These are phyloP conservation scores for Pristis pectinata DNA, from an alignment of 2,797 vertebrate genomes.

Conservation along the genomic window DNA sequence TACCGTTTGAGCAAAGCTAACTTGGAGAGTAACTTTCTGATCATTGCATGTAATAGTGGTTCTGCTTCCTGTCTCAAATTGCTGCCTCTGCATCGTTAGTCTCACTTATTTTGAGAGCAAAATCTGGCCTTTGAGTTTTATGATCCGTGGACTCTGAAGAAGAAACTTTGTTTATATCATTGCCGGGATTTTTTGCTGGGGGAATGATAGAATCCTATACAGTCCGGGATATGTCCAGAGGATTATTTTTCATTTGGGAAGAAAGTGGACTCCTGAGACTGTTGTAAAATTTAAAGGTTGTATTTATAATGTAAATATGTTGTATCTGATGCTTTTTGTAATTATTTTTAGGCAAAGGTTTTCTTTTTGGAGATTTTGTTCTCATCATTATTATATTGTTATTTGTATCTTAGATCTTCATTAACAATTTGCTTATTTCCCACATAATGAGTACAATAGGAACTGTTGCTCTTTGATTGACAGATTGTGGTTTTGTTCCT, in stretches of 20 bases:
- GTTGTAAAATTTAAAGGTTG: slow-evolving; percentile 15
- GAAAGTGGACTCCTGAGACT: neutral
- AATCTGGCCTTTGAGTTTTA: neutral
- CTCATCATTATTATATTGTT: neutral
- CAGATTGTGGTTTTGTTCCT: slow-evolving; percentile 1
- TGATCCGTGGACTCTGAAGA: neutral
- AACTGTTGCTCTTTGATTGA: slow-evolving; percentile 17
- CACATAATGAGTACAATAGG: neutral
- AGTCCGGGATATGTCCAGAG: neutral
- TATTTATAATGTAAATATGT: neutral
- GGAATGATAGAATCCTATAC: neutral
- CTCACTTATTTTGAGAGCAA: neutral
- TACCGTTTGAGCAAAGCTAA: neutral
- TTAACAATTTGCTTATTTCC: neutral
- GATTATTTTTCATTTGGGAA: slow-evolving; percentile 24
- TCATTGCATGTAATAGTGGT: neutral
- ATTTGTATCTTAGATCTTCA: neutral
- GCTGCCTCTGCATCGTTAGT: neutral
- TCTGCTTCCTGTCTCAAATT: neutral
- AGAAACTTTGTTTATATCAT: slow-evolving; percentile 47
- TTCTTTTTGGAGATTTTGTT: neutral
- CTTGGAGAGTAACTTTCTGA: neutral
- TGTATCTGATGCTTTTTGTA: neutral
- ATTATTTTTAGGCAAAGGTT: neutral
- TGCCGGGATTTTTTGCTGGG: neutral